Percentiles rank a stretch among this genome's conserved stretches.
Conservation (phyloP, 2,797 vertebrate genomes). For the Esox masquinongy region DNA sequence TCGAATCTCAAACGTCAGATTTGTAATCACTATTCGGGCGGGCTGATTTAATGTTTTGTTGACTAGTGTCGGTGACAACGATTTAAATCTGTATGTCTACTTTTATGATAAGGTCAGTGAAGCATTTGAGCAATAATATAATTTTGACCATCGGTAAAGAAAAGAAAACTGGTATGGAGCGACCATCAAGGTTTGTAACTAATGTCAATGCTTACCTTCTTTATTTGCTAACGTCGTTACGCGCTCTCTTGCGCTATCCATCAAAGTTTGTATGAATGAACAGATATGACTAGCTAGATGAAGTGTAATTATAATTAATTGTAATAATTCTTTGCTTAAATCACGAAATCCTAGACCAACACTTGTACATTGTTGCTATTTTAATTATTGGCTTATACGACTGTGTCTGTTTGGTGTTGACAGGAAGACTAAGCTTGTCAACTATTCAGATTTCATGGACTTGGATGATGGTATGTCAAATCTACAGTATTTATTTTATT, state of each 20-base stretch:
- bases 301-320: too few relatives aligned
- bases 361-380: not conserved
- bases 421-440: conserved; percentile 83
- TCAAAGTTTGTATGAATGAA: not conserved
- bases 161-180: conserved; percentile 59
- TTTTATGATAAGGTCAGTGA: conserved; percentile 1
- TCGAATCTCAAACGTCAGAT: conserved; percentile 21
- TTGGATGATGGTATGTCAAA: conserved; percentile 74
- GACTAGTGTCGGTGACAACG: not conserved
- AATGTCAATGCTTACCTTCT: not conserved
- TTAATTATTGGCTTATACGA: not conserved
- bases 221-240: not conserved
- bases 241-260: too few relatives aligned
- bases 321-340: not conserved
- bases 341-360: not conserved
- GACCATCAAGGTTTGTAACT: conserved; percentile 67
- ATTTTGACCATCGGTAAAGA: not conserved
- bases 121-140: not conserved
- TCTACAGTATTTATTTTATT: not conserved
- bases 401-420: conserved; percentile 17
- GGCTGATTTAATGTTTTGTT: conserved; percentile 46
- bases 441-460: conserved; percentile 80
- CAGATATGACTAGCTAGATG: not conserved
- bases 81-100: not conserved
- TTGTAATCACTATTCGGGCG: conserved; percentile 63